phyloP scores from a whole-genome alignment of 2,888 invertebrate genomes.

The Cyaniris semiargus region DNA sequence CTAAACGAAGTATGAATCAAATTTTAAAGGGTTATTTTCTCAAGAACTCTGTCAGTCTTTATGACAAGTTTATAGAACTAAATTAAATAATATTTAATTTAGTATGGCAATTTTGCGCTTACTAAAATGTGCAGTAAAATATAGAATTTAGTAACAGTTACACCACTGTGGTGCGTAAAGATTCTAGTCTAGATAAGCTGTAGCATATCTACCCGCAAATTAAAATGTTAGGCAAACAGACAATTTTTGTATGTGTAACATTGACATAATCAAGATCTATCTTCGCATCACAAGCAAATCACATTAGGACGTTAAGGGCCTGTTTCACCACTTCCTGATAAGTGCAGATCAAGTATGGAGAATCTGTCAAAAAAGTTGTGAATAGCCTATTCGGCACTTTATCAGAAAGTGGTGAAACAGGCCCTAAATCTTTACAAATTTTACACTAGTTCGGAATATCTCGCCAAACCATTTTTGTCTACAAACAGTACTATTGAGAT shows the following conservation, averaged over 20 bases:
- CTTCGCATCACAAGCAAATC: background rate
- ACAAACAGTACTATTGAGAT: constrained; percentile 30
- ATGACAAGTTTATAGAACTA: background rate
- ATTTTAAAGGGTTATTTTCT: background rate
- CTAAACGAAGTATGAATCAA: background rate
- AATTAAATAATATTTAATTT: constrained; percentile 2
- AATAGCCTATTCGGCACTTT: no score
- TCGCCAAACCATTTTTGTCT: constrained; percentile 23
- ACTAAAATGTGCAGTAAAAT: constrained; percentile 8
- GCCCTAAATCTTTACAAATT: constrained; percentile 23
- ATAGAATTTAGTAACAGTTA: background rate
- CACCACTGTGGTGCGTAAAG: background rate
- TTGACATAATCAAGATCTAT: constrained; percentile 17
- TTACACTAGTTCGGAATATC: constrained; percentile 28
- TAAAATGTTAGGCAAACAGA: background rate
- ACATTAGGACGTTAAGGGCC: constrained; percentile 8
- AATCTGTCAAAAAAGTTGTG: no score
- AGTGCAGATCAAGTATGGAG: no score
- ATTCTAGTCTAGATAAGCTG: background rate
- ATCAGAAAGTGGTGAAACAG: no score
- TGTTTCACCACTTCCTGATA: no score
- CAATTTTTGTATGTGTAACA: constrained; percentile 7
- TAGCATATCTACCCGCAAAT: constrained; percentile 24
- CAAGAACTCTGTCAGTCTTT: constrained; percentile 10
- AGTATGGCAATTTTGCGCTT: background rate